Evolutionary conservation across 2,888 invertebrate genomes (phyloP).

Genomic region (Troilus luridus): DNA sequence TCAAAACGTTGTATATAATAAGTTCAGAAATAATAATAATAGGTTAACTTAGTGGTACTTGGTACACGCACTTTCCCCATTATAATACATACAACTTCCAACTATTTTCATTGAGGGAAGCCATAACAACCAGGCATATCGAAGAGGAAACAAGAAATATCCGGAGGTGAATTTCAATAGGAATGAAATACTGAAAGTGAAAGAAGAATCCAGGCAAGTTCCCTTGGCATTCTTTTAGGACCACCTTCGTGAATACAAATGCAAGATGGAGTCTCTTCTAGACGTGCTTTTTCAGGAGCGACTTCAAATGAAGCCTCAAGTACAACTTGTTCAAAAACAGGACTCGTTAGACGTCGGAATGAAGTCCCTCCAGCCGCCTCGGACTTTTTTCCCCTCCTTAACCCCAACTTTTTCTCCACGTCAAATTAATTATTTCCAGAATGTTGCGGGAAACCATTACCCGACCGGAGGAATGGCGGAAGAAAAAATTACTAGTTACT

Average conservation of each 20-base stretch:
- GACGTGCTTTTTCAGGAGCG: slow-evolving; percentile 34
- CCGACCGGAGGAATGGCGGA: slow-evolving; percentile 28
- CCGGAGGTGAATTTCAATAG: slow-evolving; percentile 48
- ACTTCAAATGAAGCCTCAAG: slow-evolving; percentile 51
- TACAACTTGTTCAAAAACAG: slow-evolving; percentile 53
- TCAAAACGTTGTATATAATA: no score
- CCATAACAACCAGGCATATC: not conserved
- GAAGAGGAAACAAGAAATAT: slow-evolving; percentile 35
- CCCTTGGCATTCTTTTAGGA: slow-evolving; percentile 47
- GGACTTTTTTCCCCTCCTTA: slow-evolving; percentile 31
- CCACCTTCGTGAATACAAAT: slow-evolving; percentile 48
- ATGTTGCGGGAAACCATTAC: slow-evolving; percentile 50
- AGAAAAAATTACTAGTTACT: slow-evolving; percentile 40
- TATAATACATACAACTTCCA: not conserved
- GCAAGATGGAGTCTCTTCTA: slow-evolving; percentile 52
- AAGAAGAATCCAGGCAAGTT: slow-evolving; percentile 34
- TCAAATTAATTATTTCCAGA: slow-evolving; percentile 49
- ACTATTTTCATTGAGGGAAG: not conserved
- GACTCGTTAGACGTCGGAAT: slow-evolving; percentile 53
- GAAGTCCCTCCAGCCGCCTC: slow-evolving; percentile 43
- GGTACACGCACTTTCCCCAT: no score
- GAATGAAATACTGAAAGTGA: slow-evolving; percentile 45
- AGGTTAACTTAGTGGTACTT: no score
- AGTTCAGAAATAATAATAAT: no score
- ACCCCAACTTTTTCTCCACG: slow-evolving; percentile 40